These are phyloP conservation scores for Xylophagus ater DNA, from an alignment of 2,888 invertebrate species.

Conservation along the genomic window DNA sequence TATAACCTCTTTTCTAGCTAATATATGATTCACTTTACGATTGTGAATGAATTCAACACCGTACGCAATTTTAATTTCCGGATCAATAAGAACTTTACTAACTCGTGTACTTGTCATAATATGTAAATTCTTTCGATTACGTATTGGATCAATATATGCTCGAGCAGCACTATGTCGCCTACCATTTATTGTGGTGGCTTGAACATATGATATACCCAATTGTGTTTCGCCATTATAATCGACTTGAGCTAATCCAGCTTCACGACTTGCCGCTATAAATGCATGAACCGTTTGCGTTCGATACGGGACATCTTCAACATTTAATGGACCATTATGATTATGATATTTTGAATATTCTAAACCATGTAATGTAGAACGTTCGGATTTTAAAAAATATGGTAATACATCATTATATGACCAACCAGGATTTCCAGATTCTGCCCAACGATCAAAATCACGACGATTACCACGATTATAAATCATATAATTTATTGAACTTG, in stretches of 20 bases:
- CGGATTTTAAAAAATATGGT: constrained; percentile 47
- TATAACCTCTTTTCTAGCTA: constrained; percentile 67
- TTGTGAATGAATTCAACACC: constrained; percentile 56
- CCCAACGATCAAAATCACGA: constrained; percentile 56
- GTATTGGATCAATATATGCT: constrained; percentile 48
- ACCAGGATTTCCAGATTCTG: constrained; percentile 51
- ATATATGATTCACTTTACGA: constrained; percentile 39
- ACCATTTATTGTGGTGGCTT: constrained; percentile 46
- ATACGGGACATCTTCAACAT: constrained; percentile 47
- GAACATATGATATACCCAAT: constrained; percentile 51
- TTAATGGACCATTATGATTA: constrained; percentile 46
- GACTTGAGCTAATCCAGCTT: constrained; percentile 50
- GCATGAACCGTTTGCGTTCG: constrained; percentile 40
- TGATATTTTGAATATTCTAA: constrained; percentile 43
- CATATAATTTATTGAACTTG: constrained; percentile 48
- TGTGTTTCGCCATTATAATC: constrained; percentile 54
- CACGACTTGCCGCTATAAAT: constrained; percentile 48
- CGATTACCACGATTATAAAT: constrained; percentile 59
- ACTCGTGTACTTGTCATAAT: constrained; percentile 50
- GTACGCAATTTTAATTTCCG: constrained; percentile 48
- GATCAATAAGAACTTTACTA: constrained; percentile 53
- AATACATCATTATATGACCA: constrained; percentile 53
- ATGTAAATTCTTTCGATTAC: constrained; percentile 50
- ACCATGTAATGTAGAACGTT: constrained; percentile 41
- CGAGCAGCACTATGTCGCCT: constrained; percentile 51